Base-by-base conservation (phyloP, 2,888 invertebrate species). In the Hesperia comma region DNA sequence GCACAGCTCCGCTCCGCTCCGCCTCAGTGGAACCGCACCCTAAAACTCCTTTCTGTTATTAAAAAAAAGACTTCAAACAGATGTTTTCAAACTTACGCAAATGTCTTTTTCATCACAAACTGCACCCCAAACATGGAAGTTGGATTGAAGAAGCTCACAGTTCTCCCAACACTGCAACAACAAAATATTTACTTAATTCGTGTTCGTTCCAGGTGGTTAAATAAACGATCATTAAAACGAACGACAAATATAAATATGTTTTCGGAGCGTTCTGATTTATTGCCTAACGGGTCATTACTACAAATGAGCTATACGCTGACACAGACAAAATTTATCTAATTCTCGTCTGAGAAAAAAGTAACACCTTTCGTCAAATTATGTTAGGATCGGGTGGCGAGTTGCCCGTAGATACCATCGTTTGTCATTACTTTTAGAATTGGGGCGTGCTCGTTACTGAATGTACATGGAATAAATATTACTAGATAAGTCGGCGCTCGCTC, bases 141-240 rank as follows among this genome's bases (percentile, higher is more conserved):
- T 95, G 55, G 95, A 95, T 84, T 95, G 95, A 71, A 95, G 93
- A 75, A 95, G 92, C 83, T 95, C 95, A 90, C 95, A 95, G 83
- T 95, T 95, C 88, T 95, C 95, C 95, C 95, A 95, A 84, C 95
- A 95, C 95, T 95, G 94, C 88, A 95, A 93, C 93, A 93, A 93
- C 83, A 83, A 81, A 49, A 80, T 70, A 69, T 64, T 53, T 51
- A 58, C 53, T 67, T 62, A 70, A 70, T 66, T 61, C 55, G 60
- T 46, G 55, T 54, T 43, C 61, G 61, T 67, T 67, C 67, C 61
- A 55, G 55, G 55, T 55, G 61, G 55, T 61, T 61, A 61, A 67
- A 67, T 67, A 67, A 61, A 67, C 61, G 67, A 61, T 67, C 60
- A 40, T 61, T 55, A 61, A 67, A 55, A 61, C 37, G 67, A 55